Base-by-base conservation (phyloP, 2,797 vertebrate genomes). In the Pachyuromys duprasi region DNA sequence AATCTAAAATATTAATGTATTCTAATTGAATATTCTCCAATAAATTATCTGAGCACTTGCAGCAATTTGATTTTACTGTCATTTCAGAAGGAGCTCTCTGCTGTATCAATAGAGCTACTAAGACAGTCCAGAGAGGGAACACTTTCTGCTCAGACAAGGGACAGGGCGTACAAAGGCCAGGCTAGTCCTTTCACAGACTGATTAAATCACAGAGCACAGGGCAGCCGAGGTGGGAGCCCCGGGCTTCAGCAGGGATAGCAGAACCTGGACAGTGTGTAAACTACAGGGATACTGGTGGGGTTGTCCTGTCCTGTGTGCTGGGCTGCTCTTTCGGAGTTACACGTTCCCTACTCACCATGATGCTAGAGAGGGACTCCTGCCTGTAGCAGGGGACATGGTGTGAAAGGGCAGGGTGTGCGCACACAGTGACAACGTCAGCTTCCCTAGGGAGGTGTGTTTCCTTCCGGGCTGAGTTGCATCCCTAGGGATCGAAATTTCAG, bases 21-120 rank as follows among this genome's bases (percentile, higher is more conserved):
- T 98, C 98, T 99, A 99, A 99, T 99, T 98, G 99, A 99, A 98
- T 98, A 98, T 99, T 99, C 99, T 98, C 99, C 86, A 98, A 99
- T 99, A 99, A 99, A 99, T 99, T 99, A 99, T 99, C 98, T 98
- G 98, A 98, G 98, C 98, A 98, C 99, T 99, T 98, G 99, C 98
- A 97, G 98, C 97, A 98, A 98, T 98, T 98, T 98, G 98, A 98
- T 98, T 98, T 98, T 96, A 98, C 98, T 98, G 98, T 97, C 97
- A 96, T 98, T 98, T 98, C 98, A 97, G 97, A 96, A 97, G 97
- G 98, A 98, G 97, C 97, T 98, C 98, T 98, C 98, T 97, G 97
- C 97, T 97, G 98, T 98, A 98, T 98, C 98, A 98, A 99, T 98
- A 98, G 95, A 98, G 98, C 98, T 98, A 99, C 99, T 99, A 98